Evolutionary conservation across 2,797 vertebrate species (phyloP).

Genomic region (Cephalopachus bancanus): DNA sequence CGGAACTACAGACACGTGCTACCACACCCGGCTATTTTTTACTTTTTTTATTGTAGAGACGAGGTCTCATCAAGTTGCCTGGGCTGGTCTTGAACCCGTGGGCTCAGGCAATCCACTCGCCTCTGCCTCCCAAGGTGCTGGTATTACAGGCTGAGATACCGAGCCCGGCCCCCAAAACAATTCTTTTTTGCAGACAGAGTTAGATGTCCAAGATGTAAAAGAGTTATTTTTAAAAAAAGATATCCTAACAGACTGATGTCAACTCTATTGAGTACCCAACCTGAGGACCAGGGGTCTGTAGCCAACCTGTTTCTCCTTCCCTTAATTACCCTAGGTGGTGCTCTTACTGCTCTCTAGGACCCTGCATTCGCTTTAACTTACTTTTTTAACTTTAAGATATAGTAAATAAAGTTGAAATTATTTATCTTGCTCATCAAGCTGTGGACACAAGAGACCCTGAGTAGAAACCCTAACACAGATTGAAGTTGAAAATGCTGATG

Average conservation of each 20-base stretch:
- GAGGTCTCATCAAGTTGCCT: too few species aligned
- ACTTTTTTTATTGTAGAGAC: too few species aligned
- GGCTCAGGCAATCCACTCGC: too few species aligned
- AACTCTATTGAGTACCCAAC: not conserved
- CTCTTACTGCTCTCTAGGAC: not conserved
- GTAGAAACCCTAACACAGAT: not conserved
- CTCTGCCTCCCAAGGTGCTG: too few species aligned
- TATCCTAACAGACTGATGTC: not conserved
- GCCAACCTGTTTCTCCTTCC: not conserved
- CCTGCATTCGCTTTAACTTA: not conserved
- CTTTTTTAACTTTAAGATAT: not conserved
- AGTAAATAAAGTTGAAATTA: not conserved
- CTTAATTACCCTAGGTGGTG: not conserved
- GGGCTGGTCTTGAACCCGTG: too few species aligned
- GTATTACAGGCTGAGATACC: too few species aligned
- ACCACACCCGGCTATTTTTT: too few species aligned
- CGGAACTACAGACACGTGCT: too few species aligned
- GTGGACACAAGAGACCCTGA: not conserved
- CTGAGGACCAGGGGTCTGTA: not conserved
- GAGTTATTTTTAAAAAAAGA: not conserved
- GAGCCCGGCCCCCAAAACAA: too few species aligned
- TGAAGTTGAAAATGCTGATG: not conserved
- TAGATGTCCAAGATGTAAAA: not conserved
- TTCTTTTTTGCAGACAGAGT: not conserved
- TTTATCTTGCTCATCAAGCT: not conserved